Evolutionary conservation across 1,140 invertebrate species (phyloP), one percentile per base, ranked within the genome.

Genomic region (Zelostemma sp.): DNA sequence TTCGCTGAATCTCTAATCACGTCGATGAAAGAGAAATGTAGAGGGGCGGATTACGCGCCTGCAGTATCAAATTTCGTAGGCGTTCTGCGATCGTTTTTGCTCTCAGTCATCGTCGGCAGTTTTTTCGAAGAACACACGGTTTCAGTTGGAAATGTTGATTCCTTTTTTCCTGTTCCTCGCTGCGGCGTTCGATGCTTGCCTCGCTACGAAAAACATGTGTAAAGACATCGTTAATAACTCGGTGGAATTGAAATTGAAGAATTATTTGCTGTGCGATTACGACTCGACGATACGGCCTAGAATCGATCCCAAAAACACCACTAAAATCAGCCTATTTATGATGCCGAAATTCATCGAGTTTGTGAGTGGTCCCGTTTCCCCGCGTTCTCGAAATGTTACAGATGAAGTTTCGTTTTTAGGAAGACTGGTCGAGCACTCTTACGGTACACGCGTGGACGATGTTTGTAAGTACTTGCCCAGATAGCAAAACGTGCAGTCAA

Each of bases 211-310:
- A 50, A 53, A 50, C 19, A 38, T 60, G 0, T 82, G 80, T 19
- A 80, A 81, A 47, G 50, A 73, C 3, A 63, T 74, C 14, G 12
- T 35, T 0, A 72, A 41, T 5, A 76, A 74, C 31, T 73, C 76
- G 1, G 6, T 38, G 0, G 0, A 60, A 0, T 21, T 68, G 9
- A 17, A 58, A n/a, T 60, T 88, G 2, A 86, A 82, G 58, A 62
- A 75, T 1, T 74, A 84, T 61, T 53, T 89, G 0, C 76, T 88
- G 0, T 84, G 83, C 31, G 77, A 82, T 38, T 88, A 88, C 62
- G 84, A 87, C 55, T 73, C 70, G n/a, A 71, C 67, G 25, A 68
- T 86, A 0, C 74, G 87, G 33, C 86, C 86, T 0, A 72, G 76
- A 1, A 45, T 65, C 1, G 33, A 84, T 53, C 70, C 78, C 38